Percentiles rank a stretch among this genome's conserved stretches.
phyloP scores from a whole-genome alignment of 53 echinoderm and acorn worm genomes.

The Stichopus horrens region DNA sequence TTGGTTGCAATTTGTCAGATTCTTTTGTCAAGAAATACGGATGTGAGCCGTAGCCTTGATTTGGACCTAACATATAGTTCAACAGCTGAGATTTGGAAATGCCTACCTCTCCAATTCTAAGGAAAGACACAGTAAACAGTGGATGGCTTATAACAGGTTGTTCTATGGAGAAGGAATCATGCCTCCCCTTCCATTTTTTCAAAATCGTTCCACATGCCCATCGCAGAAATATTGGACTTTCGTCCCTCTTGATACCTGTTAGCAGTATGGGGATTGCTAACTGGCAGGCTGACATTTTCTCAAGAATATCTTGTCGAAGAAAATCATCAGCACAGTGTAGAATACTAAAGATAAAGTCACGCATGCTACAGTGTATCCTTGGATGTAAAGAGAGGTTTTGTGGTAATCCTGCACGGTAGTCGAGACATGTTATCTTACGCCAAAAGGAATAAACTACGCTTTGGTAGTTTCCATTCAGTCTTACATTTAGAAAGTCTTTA shows the following conservation, averaged over 20 bases:
- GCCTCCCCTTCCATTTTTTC: constrained; percentile 19
- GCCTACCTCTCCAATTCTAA: constrained; percentile 9
- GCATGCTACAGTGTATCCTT: not conserved
- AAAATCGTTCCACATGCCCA: not conserved
- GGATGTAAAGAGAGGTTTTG: not conserved
- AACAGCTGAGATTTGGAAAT: constrained; percentile 29
- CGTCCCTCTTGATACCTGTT: not conserved
- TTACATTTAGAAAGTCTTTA: not conserved
- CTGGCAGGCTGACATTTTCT: constrained; percentile 33
- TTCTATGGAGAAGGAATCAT: not conserved
- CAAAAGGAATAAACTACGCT: not conserved
- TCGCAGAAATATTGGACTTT: not conserved
- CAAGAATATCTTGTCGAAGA: constrained; percentile 20
- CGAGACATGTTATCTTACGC: not conserved
- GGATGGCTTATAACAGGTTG: constrained; percentile 10
- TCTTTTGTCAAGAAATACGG: constrained; percentile 6
- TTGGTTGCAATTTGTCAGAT: not conserved
- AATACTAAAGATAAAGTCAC: constrained; percentile 17
- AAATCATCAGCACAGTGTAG: constrained; percentile 30
- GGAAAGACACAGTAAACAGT: not conserved
- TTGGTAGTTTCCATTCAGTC: not conserved
- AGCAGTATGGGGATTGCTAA: constrained; percentile 18
- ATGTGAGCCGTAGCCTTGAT: not conserved
- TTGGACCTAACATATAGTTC: not conserved
- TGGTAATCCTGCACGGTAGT: not conserved